phyloP scores from a whole-genome alignment of 2,113 vertebrate genomes.

The Cygnus buccinator region DNA sequence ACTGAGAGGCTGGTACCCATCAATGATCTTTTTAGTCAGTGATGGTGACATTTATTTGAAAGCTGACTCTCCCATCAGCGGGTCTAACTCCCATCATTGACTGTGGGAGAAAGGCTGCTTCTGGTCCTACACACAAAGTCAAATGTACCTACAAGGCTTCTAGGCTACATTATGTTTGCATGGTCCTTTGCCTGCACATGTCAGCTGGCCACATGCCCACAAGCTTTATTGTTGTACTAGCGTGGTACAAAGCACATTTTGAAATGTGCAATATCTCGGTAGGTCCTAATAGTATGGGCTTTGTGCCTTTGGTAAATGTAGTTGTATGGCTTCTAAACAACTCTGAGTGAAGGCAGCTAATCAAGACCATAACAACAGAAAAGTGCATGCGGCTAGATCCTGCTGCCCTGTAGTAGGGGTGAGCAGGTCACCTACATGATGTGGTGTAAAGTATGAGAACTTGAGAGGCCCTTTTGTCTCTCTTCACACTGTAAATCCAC shows the following conservation, averaged over 20 bases:
- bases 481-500: not conserved
- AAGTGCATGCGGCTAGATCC: not conserved
- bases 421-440: not conserved
- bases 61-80: not conserved
- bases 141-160: fast-evolving
- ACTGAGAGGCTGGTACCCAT: not conserved
- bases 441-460: not conserved
- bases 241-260: fast-evolving
- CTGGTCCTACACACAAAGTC: not conserved
- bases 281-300: not conserved
- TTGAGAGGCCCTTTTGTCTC: not conserved
- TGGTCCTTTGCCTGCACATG: not conserved
- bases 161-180: fast-evolving
- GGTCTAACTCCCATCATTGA: not conserved
- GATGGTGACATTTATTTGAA: not conserved
- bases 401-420: not conserved
- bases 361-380: fast-evolving
- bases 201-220: not conserved
- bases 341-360: not conserved
- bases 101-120: not conserved
- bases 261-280: not conserved
- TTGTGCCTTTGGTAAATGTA: not conserved
- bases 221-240: not conserved
- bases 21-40: not conserved
- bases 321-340: not conserved